These are phyloP conservation scores for Sycophila sp. DNA, from an alignment of 1,140 invertebrate genomes.

Conservation along the genomic window DNA sequence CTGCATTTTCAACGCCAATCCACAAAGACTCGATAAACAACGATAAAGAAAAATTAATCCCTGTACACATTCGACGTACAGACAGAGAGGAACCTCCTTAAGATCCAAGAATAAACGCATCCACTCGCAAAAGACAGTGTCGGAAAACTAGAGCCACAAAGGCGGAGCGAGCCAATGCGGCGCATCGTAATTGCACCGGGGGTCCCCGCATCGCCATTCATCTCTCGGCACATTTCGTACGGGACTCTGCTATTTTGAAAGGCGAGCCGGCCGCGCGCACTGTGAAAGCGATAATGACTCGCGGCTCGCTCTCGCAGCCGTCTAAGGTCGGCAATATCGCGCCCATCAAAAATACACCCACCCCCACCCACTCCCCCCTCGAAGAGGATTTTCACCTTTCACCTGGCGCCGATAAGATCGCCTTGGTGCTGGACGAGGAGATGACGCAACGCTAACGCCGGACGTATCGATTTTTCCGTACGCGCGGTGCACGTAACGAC, in stretches of 20 bases:
- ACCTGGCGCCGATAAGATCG: not conserved
- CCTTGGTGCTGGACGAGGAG: not conserved
- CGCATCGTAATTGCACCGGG: not conserved
- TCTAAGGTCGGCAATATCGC: slow-evolving; percentile 18
- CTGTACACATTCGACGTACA: too few species aligned
- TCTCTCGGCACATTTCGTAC: not conserved
- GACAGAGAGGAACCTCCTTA: too few species aligned
- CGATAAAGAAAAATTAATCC: too few species aligned
- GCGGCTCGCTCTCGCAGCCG: too few species aligned
- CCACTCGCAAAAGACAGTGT: too few species aligned
- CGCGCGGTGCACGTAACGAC: not conserved
- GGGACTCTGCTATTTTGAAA: slow-evolving; percentile 1
- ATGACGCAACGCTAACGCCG: slow-evolving; percentile 10
- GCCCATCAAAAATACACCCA: not conserved
- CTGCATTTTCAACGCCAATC: too few species aligned
- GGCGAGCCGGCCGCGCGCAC: not conserved
- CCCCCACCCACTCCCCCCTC: not conserved
- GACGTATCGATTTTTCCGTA: slow-evolving; percentile 39
- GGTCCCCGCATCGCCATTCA: not conserved
- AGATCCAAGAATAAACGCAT: too few species aligned
- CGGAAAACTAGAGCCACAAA: too few species aligned
- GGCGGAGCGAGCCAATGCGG: too few species aligned
- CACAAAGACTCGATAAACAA: too few species aligned
- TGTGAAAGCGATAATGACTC: not conserved
- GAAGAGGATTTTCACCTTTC: slow-evolving; percentile 27